phyloP scores from a whole-genome alignment of 2,888 invertebrate species.

The Drosophila austrosaltans region DNA sequence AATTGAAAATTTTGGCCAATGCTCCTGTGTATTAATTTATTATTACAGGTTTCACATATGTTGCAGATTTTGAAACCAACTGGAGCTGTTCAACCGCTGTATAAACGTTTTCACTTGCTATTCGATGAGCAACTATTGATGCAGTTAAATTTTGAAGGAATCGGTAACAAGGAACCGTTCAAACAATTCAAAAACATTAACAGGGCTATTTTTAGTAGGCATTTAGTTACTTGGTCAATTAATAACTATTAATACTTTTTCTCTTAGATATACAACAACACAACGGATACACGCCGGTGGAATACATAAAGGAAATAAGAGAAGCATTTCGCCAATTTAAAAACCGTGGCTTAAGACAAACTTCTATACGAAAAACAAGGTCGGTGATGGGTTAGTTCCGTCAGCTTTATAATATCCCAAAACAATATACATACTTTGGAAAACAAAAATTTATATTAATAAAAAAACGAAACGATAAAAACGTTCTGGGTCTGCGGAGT shows the following conservation, averaged over 20 bases:
- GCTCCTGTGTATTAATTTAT: background rate
- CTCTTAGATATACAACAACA: conserved; percentile 27
- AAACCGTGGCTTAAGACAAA: conserved; percentile 23
- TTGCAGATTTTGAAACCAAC: conserved; percentile 22
- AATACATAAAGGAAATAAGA: conserved; percentile 33
- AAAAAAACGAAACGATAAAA: no score
- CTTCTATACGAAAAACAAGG: background rate
- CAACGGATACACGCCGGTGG: conserved; percentile 23
- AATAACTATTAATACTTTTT: background rate
- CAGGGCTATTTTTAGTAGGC: conserved; percentile 30
- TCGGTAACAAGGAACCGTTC: conserved; percentile 26
- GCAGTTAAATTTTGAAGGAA: conserved; percentile 31
- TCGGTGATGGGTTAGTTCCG: no score
- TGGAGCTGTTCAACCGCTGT: conserved; percentile 27
- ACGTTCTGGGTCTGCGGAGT: no score
- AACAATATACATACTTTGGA: no score
- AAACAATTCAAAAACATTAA: conserved; percentile 39
- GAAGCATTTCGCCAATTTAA: conserved; percentile 25
- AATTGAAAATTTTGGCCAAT: no score
- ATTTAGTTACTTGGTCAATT: background rate
- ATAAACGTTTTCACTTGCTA: conserved; percentile 20
- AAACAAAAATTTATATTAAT: no score
- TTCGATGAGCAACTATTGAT: conserved; percentile 24
- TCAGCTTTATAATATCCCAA: no score
- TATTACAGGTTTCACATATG: conserved; percentile 19